Conservation (phyloP, 2,113 vertebrate genomes). For the Boulengeromyrus knoepffleri region DNA sequence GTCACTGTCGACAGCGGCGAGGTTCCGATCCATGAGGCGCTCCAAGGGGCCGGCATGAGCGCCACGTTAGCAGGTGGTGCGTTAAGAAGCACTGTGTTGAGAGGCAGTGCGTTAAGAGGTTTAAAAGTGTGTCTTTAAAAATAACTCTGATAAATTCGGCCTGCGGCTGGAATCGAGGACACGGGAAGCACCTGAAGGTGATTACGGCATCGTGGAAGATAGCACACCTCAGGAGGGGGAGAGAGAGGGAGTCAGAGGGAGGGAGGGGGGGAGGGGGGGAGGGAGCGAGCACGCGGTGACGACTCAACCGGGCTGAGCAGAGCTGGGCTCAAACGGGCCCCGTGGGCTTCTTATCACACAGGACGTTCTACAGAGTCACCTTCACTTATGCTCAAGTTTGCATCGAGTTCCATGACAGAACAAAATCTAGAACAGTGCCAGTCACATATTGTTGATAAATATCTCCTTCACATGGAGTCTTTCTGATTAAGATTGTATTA, state of each 20-base stretch:
- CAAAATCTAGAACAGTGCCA: background rate
- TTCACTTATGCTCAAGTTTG: background rate
- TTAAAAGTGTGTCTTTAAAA: constrained; percentile 10
- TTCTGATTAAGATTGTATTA: background rate
- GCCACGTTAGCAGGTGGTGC: background rate
- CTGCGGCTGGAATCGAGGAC: background rate
- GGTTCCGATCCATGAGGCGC: background rate
- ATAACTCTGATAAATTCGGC: background rate
- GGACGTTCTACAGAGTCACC: background rate
- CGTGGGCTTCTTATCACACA: background rate
- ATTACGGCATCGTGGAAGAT: constrained; percentile 27
- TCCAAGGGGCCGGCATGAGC: background rate
- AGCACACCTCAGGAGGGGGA: constrained; percentile 27
- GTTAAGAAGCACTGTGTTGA: background rate
- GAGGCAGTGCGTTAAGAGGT: background rate
- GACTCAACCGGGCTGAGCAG: background rate
- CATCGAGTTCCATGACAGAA: background rate
- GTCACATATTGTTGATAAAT: background rate
- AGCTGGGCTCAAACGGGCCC: background rate
- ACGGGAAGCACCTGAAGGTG: constrained; percentile 26
- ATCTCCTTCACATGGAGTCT: background rate
- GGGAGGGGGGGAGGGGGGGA: background rate
- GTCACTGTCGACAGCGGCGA: background rate
- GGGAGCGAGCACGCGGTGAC: background rate
- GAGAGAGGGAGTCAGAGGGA: background rate